Evolutionary conservation across 2,888 invertebrate species (phyloP).

Genomic region (Drosophila borealis): DNA sequence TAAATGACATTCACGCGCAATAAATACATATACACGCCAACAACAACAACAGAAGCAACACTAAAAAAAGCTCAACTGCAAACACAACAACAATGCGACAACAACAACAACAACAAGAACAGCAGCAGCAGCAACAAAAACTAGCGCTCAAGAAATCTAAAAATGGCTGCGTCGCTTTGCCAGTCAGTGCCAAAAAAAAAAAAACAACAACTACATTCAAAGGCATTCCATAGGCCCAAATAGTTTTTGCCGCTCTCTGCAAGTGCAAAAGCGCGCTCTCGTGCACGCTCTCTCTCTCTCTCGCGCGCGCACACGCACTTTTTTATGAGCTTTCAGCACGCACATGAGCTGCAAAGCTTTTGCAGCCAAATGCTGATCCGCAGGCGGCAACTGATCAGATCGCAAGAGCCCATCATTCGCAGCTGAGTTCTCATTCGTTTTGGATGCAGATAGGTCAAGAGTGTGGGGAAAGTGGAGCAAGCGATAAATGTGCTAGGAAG

Average conservation of each 20-base stretch:
- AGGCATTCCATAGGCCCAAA: slow-evolving; percentile 28
- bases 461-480: not conserved
- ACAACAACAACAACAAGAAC: not conserved
- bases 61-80: slow-evolving; percentile 72
- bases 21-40: slow-evolving; percentile 50
- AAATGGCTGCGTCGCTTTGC: slow-evolving; percentile 23
- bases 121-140: slow-evolving; percentile 19
- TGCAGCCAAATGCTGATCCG: slow-evolving; percentile 36
- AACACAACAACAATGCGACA: slow-evolving; percentile 61
- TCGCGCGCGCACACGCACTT: slow-evolving; percentile 43
- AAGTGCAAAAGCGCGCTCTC: slow-evolving; percentile 43
- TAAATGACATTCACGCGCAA: slow-evolving; percentile 80
- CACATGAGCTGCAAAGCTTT: slow-evolving; percentile 42
- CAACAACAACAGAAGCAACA: slow-evolving; percentile 4
- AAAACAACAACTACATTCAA: slow-evolving; percentile 8
- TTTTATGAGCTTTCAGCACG: slow-evolving; percentile 54
- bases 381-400: slow-evolving; percentile 21
- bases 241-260: slow-evolving; percentile 17
- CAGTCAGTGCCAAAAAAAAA: slow-evolving; percentile 26
- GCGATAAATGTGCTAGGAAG: not conserved
- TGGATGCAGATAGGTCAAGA: slow-evolving; percentile 21
- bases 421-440: not conserved
- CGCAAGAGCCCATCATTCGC: not conserved
- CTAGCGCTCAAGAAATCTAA: slow-evolving; percentile 44
- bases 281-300: not conserved